These are phyloP conservation scores for Conger conger DNA, from an alignment of 2,113 vertebrate species.

Conservation along the genomic window DNA sequence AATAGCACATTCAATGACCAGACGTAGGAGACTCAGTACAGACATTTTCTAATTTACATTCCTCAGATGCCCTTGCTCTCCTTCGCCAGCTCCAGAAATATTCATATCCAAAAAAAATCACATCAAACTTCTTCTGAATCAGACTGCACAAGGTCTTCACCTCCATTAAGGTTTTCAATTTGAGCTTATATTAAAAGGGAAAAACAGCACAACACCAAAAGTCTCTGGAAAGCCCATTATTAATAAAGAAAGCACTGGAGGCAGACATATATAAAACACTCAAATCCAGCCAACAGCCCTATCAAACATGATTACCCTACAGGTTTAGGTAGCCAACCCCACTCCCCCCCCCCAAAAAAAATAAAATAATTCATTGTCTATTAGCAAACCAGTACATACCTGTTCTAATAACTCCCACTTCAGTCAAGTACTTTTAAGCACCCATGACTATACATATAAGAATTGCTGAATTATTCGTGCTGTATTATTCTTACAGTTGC, in stretches of 20 bases:
- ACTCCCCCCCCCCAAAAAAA: not conserved
- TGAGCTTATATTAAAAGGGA: not conserved
- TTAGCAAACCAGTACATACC: not conserved
- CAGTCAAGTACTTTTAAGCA: slow-evolving; percentile 7
- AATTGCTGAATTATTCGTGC: not conserved
- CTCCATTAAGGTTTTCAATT: not conserved
- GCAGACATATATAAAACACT: not conserved
- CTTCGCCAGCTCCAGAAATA: not conserved
- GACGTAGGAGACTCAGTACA: no score
- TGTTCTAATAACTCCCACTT: not conserved
- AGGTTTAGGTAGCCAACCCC: not conserved
- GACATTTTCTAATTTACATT: no score
- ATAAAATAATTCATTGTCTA: slow-evolving; percentile 10
- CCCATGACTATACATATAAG: not conserved
- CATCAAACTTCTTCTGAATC: not conserved
- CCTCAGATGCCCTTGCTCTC: not conserved
- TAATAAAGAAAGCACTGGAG: not conserved
- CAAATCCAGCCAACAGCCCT: not conserved
- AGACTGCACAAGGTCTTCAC: not conserved
- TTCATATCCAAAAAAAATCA: not conserved
- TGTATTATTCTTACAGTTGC: not conserved
- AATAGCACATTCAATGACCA: no score
- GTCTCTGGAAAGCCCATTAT: not conserved
- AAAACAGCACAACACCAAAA: not conserved
- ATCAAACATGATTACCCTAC: not conserved